Conservation (phyloP, 2,113 vertebrate genomes). For the Chloroceryle aenea region DNA sequence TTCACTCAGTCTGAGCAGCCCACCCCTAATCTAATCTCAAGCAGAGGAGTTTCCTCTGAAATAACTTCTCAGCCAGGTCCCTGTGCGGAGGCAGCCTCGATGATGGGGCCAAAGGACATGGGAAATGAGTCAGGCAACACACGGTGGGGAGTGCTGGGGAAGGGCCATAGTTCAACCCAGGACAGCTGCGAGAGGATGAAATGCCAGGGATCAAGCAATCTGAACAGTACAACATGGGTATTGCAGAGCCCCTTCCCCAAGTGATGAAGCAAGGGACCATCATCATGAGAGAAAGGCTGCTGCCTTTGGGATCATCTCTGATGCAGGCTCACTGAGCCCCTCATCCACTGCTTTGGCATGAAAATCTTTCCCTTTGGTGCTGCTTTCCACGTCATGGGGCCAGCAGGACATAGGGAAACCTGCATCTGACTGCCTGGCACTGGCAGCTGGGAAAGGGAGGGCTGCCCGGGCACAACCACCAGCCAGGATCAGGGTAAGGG, state of each 20-base stretch:
- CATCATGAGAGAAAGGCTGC: accelerated
- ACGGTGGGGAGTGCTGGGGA: accelerated
- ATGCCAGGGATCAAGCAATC: accelerated
- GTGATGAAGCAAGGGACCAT: accelerated
- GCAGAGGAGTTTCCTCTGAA: background rate
- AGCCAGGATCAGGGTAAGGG: background rate
- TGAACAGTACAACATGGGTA: accelerated
- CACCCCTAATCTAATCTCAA: background rate
- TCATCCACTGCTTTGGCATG: accelerated
- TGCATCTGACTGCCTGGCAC: background rate
- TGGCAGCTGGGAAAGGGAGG: accelerated
- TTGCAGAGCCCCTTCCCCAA: accelerated
- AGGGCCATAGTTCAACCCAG: background rate
- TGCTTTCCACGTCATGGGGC: background rate
- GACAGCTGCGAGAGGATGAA: background rate
- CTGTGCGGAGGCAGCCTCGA: background rate
- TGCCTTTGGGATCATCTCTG: background rate
- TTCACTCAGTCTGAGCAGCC: background rate
- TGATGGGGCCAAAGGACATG: background rate
- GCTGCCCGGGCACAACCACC: accelerated
- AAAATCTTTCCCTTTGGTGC: background rate
- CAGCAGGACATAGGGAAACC: accelerated
- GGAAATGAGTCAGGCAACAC: slow-evolving; percentile 32
- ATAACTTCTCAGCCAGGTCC: background rate
- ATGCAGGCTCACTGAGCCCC: accelerated